A percentile compares a stretch with the other conserved stretches of the same genome.
phyloP scores from a whole-genome alignment of 2,888 invertebrate genomes.

The Conus canariensis region DNA sequence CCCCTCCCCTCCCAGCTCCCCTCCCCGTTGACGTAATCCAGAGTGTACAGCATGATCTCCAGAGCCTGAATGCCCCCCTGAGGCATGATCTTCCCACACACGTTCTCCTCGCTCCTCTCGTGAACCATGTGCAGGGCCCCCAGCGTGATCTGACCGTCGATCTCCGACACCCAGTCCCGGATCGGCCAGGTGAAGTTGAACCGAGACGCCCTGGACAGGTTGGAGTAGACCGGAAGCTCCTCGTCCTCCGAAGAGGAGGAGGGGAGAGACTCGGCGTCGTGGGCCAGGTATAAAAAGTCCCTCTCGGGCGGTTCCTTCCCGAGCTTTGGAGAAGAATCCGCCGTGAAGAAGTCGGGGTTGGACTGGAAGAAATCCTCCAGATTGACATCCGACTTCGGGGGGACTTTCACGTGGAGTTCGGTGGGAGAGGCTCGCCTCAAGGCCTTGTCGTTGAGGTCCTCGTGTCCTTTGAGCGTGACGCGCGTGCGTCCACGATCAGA shows the following conservation, averaged over 20 bases:
- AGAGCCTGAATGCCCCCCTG: constrained; percentile 89
- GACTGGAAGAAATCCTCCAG: not conserved
- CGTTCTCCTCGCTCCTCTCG: constrained; percentile 89
- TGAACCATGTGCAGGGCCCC: constrained; percentile 98
- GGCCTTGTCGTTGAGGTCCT: not conserved
- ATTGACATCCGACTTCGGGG: not conserved
- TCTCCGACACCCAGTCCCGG: constrained; percentile 84
- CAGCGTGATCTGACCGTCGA: constrained; percentile 92
- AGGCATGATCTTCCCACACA: constrained; percentile 96
- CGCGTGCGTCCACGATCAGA: not conserved
- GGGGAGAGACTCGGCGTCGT: not conserved
- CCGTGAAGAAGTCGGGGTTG: not conserved
- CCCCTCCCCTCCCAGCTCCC: constrained; percentile 55
- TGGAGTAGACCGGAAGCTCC: constrained; percentile 49
- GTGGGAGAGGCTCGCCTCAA: not conserved
- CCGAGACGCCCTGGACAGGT: constrained; percentile 53
- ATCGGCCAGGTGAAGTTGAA: constrained; percentile 76
- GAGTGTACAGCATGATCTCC: constrained; percentile 94
- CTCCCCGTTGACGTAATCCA: constrained; percentile 86
- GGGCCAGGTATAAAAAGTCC: not conserved
- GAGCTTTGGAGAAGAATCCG: not conserved
- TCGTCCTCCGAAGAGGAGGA: not conserved
- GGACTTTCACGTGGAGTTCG: not conserved
- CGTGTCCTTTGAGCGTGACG: not conserved
- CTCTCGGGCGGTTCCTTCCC: not conserved